phyloP scores from a whole-genome alignment of 2,797 vertebrate genomes.

The Myoxocephalus aenaeus region DNA sequence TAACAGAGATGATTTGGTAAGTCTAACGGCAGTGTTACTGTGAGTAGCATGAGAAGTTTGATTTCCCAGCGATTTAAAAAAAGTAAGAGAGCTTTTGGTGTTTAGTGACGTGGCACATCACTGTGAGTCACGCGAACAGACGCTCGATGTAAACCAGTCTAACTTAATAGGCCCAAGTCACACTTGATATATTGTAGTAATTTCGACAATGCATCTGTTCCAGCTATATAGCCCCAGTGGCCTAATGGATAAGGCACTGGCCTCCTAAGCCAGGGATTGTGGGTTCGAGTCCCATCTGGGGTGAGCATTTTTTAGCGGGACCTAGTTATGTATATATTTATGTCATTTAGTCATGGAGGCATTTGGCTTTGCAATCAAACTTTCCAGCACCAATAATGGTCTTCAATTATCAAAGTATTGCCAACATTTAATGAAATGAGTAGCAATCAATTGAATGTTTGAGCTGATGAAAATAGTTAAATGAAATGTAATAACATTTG shows the following conservation, averaged over 20 bases:
- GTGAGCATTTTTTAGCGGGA: constrained; percentile 20
- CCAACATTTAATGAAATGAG: not conserved
- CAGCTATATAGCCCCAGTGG: constrained; percentile 55
- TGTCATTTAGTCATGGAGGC: too few species aligned
- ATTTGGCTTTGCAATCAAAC: not conserved
- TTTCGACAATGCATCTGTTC: rapidly evolving
- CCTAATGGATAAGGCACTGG: constrained; percentile 83
- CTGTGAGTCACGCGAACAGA: not conserved
- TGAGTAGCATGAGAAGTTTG: not conserved
- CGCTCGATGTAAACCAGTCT: not conserved
- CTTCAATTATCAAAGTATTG: not conserved
- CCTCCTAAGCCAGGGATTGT: constrained; percentile 82
- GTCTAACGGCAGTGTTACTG: not conserved
- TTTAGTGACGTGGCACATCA: not conserved
- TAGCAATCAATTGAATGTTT: not conserved
- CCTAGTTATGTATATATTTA: not conserved
- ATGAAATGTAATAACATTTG: too few species aligned
- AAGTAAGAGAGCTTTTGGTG: not conserved
- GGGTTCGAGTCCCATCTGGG: constrained; percentile 80
- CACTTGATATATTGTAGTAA: too few species aligned
- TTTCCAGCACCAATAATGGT: not conserved
- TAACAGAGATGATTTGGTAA: not conserved
- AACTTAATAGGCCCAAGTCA: not conserved
- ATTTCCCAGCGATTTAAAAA: not conserved
- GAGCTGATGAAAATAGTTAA: too few species aligned